A percentile compares a stretch with the other conserved stretches of the same genome.
These are phyloP conservation scores for Laspeyria flexula DNA, from an alignment of 2,888 invertebrate species.

Conservation along the genomic window DNA sequence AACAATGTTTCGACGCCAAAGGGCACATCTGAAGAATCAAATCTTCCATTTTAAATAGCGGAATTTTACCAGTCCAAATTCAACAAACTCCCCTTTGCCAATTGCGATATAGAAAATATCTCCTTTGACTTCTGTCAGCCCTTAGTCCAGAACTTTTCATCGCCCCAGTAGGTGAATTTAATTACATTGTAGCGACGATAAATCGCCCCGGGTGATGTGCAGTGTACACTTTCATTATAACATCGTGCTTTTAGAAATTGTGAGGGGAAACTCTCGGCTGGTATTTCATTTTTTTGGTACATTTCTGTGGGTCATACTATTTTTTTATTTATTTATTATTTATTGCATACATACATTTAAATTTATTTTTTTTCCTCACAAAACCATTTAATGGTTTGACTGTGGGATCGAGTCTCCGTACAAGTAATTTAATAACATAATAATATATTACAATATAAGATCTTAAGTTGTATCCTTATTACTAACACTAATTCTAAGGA, in stretches of 20 bases:
- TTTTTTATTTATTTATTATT: no score
- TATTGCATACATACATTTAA: no score
- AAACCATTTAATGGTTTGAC: no score
- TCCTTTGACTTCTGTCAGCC: constrained; percentile 4
- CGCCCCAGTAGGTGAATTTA: constrained; percentile 53
- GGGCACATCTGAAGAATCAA: no score
- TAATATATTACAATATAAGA: no score
- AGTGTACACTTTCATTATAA: constrained; percentile 35
- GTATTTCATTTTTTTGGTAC: background rate
- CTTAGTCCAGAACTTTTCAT: constrained; percentile 42
- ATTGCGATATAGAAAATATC: background rate
- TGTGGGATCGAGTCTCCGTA: no score
- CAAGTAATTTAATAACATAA: no score
- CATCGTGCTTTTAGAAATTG: constrained; percentile 27
- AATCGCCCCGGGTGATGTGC: constrained; percentile 43
- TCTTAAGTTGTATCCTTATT: no score
- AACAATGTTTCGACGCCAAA: no score
- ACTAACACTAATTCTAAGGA: no score
- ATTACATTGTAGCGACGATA: constrained; percentile 54
- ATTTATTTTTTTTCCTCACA: no score
- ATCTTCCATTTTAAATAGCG: no score
- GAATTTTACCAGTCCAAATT: background rate
- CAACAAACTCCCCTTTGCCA: background rate
- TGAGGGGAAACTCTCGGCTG: constrained; percentile 1
- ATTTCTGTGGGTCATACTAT: background rate